Evolutionary conservation across 2,113 vertebrate species (phyloP), one percentile per base, ranked within the genome.

Genomic region (Dascyllus trimaculatus): DNA sequence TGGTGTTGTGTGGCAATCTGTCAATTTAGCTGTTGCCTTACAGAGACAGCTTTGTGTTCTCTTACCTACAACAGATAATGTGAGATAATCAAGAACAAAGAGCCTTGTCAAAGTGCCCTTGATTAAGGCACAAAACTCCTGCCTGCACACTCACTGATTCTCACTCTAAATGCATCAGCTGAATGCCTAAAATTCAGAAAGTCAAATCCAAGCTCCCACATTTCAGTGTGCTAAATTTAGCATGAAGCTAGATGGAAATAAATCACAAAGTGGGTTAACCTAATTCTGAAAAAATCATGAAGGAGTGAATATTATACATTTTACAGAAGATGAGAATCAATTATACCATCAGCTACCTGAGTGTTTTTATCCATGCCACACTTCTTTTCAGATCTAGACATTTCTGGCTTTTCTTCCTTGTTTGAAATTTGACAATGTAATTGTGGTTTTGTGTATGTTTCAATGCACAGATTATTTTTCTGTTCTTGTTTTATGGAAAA

Each of bases 201-300:
- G 35, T 45, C 21, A 68, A 67, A 78, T 69, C 65, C 54, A 62
- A 78, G 57, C 49, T 75, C 49, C 68, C 43, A 77, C 25, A 73
- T 80, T 89, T 84, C 67, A 66, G 22, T 10, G 51, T 25, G 78
- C 82, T 89, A 89, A 90, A 90, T 87, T 85, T 86, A 88, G 88
- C 56, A 71, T 53, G 7, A 53, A 64, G 71, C 53, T 52, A 76
- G 76, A 85, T 72, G 69, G 57, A 89, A 92, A 86, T 85, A 67
- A 17, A 86, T 81, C 73, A 81, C 59, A 83, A 90, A 90, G 76
- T 88, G 56, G 81, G 81, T 88, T 88, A 88, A 82, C 85, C 85
- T 91, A 53, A 77, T 88, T 90, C 81, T 84, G 76, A 80, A 66
- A 74, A 80, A 74, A 58, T 70, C 21, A 40, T 68, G 73, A 72